These are phyloP conservation scores for Acrobasis consociella DNA, from an alignment of 2,888 invertebrate genomes.

Conservation along the genomic window DNA sequence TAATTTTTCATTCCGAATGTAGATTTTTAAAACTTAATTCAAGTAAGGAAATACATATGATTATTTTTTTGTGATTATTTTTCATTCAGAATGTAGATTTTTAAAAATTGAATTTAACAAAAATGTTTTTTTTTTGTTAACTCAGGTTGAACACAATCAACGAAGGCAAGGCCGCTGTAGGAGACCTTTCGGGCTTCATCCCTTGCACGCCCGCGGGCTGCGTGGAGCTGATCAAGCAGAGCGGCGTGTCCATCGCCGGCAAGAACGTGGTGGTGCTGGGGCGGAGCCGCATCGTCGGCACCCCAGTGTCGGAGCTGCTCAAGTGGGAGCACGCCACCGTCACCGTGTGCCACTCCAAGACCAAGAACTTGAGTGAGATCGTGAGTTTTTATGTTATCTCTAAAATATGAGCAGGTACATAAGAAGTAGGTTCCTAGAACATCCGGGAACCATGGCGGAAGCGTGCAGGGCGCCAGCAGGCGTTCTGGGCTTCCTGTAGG, in stretches of 20 bases:
- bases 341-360: slow-evolving; percentile 98
- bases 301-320: slow-evolving; percentile 95
- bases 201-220: slow-evolving; percentile 99
- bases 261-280: slow-evolving; percentile 96
- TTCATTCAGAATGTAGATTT: no score
- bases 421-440: no score
- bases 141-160: slow-evolving; percentile 93
- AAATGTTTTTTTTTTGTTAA: no score
- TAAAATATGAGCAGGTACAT: no score
- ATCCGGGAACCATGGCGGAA: no score
- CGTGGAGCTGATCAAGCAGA: slow-evolving; percentile 93
- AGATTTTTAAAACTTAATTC: no score
- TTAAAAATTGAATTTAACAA: no score
- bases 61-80: no score
- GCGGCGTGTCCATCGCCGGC: slow-evolving; percentile 90
- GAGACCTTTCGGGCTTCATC: slow-evolving; percentile 93
- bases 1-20: no score
- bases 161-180: slow-evolving; percentile 95
- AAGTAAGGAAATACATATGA: no score
- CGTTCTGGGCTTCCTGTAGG: no score
- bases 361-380: slow-evolving; percentile 89
- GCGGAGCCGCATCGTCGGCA: slow-evolving; percentile 98
- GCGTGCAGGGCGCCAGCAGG: no score
- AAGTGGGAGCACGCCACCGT: slow-evolving; percentile 99
- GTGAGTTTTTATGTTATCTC: slow-evolving; percentile 66